phyloP scores from a whole-genome alignment of 92 coral and sea anemone genomes.

The Parazoanthus atlanticus region DNA sequence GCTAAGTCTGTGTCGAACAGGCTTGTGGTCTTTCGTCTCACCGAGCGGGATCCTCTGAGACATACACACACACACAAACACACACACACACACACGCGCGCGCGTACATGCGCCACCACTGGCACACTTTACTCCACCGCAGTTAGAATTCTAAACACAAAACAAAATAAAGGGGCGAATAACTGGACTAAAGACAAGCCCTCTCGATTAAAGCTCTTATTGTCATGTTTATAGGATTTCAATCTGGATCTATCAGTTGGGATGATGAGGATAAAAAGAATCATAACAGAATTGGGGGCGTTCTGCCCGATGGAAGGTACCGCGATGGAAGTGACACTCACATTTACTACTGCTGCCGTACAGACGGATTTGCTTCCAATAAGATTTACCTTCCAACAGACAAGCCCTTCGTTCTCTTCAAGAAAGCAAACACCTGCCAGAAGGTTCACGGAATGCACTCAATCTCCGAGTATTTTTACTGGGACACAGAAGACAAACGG shows the following conservation, averaged over 20 bases:
- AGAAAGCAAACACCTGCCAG: neutral
- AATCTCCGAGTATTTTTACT: neutral
- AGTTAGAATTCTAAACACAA: too few relatives aligned
- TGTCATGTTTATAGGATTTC: neutral
- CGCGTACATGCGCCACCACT: neutral
- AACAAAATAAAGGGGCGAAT: too few relatives aligned
- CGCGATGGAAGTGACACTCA: neutral
- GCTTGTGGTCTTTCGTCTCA: too few relatives aligned
- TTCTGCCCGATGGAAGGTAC: neutral
- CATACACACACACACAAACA: neutral
- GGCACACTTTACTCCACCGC: too few relatives aligned
- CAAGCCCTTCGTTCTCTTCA: neutral
- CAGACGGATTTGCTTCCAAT: neutral
- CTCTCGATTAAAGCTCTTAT: neutral
- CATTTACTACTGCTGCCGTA: slow-evolving; percentile 2
- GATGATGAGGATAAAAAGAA: neutral
- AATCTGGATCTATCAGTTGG: neutral
- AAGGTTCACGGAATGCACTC: neutral
- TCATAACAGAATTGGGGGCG: neutral
- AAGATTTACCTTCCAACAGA: slow-evolving; percentile 8
- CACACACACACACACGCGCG: neutral
- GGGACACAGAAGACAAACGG: slow-evolving; percentile 7
- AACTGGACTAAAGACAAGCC: too few relatives aligned
- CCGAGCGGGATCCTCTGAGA: too few relatives aligned
- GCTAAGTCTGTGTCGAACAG: too few relatives aligned